Base-by-base conservation (phyloP, 2,113 vertebrate species). In the Charadrius vociferus region DNA sequence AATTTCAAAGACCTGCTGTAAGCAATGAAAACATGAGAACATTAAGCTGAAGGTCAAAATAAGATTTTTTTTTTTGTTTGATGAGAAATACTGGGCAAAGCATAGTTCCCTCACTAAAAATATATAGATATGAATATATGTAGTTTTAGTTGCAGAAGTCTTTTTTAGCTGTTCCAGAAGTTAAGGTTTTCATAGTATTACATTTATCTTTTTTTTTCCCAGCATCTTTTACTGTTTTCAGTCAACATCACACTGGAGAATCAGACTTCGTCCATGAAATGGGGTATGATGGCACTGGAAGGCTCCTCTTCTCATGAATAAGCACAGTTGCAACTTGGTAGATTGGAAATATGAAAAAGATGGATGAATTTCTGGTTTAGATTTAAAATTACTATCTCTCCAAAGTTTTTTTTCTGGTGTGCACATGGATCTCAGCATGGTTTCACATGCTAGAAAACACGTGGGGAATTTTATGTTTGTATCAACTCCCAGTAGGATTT, bases 341-440 rank as follows among this genome's bases (percentile, higher is more conserved):
- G 27, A 58, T 13, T 43, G 15, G 23, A 82, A 85, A 85, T 49
- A 75, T 3, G 13, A 86, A 96, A 61, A 61, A 79, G 56, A 91
- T 86, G 63, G 45, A 75, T 75, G 39, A 58, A 90, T 88, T 80
- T 82, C 49, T 95, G 81, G 32, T 93, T 94, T 88, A 66, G n/a
- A 90, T 82, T 90, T 73, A 55, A 88, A 94, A 91, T 70, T 58
- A 73, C 14, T 90, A 15, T 45, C 7, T 79, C 21, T 71, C 18
- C 43, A 34, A 45, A 8, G 1, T 39, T 14, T 45, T 80, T 39
- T 86, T 91, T 73, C 66, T 85, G 58, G 14, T n/a, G n/a, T 86
- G 19, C 49, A 58, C 59, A 47, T 66, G 59, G 22, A 78, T 78
- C 37, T 86, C 26, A 93, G 75, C 7, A 50, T 37, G 63, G 37